Conservation (phyloP, 2,888 invertebrate genomes). For the Sarcophaga subvicina region DNA sequence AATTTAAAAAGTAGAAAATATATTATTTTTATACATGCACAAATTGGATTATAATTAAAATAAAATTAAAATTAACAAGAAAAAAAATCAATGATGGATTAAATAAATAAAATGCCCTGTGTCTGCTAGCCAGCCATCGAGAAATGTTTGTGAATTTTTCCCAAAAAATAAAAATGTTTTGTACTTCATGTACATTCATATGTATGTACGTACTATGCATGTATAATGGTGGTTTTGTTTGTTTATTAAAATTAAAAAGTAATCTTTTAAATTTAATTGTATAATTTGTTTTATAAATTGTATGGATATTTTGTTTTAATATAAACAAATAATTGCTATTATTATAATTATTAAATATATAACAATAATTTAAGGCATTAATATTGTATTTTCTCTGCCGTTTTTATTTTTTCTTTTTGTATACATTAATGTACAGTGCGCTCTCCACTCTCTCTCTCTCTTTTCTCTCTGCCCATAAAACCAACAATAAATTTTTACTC, state of each 20-base stretch:
- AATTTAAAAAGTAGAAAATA: too few species aligned
- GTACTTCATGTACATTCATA: too few species aligned
- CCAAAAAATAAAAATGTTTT: too few species aligned
- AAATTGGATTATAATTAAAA: constrained; percentile 4
- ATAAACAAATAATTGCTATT: not conserved
- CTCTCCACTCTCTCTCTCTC: too few species aligned
- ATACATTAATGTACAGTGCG: not conserved
- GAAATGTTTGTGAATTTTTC: too few species aligned
- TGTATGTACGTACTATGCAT: not conserved
- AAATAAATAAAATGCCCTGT: not conserved
- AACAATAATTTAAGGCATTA: not conserved
- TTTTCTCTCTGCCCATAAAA: too few species aligned
- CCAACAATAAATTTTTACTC: too few species aligned
- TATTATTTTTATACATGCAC: not conserved
- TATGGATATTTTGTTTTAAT: not conserved
- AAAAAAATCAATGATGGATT: constrained; percentile 31
- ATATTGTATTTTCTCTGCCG: not conserved
- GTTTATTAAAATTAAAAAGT: not conserved
- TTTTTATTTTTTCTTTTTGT: not conserved
- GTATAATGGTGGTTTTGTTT: not conserved
- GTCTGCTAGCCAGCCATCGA: too few species aligned
- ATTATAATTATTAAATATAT: not conserved
- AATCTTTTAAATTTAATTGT: not conserved
- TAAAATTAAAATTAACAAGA: constrained; percentile 8
- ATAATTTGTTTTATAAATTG: not conserved